phyloP scores from a whole-genome alignment of 2,113 vertebrate species.

The Podarcis muralis region DNA sequence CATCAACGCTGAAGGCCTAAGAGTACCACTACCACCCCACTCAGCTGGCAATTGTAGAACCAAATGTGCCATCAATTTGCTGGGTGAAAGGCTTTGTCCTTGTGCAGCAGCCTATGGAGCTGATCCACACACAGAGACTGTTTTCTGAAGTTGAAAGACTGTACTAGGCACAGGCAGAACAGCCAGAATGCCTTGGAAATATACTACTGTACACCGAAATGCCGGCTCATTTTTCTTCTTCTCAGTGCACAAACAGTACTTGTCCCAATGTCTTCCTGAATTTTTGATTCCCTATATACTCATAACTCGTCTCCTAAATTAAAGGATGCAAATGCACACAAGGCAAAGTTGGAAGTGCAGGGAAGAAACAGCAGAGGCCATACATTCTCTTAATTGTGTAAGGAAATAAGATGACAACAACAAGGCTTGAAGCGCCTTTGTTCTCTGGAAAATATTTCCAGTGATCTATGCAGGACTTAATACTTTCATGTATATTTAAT shows the following conservation, averaged over 20 bases:
- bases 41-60: background rate
- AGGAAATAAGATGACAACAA: slow-evolving; percentile 18
- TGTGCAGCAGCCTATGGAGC: background rate
- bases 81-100: background rate
- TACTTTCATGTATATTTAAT: slow-evolving; percentile 31
- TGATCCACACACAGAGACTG: background rate
- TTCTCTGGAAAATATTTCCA: slow-evolving; percentile 25
- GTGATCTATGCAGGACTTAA: slow-evolving; percentile 11
- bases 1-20: background rate
- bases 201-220: background rate
- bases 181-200: background rate
- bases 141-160: background rate
- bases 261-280: background rate
- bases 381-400: slow-evolving; percentile 31
- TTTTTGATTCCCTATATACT: background rate
- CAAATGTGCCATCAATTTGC: background rate
- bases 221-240: background rate
- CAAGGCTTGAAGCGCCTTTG: background rate
- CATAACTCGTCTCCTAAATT: background rate
- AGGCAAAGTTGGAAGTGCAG: background rate
- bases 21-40: background rate
- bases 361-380: background rate
- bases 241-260: background rate
- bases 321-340: background rate
- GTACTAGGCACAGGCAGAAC: background rate